A percentile compares a stretch with the other conserved stretches of the same genome.
phyloP scores from a whole-genome alignment of 2,888 invertebrate genomes.

The Pelosia muscerda region DNA sequence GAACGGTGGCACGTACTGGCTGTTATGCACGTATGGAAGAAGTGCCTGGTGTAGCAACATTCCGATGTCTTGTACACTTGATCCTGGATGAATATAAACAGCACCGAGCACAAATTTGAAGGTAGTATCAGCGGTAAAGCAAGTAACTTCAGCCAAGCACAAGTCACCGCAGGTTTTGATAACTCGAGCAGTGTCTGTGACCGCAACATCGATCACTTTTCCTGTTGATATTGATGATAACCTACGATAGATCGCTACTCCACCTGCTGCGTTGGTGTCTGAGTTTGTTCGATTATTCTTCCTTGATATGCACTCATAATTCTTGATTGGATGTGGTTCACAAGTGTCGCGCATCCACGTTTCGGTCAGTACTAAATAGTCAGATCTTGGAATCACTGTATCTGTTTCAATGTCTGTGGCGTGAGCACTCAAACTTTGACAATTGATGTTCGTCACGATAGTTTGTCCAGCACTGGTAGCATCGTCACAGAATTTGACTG shows the following conservation, averaged over 20 bases:
- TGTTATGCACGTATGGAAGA: slow-evolving; percentile 39
- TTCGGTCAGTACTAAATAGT: slow-evolving; percentile 42
- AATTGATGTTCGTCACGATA: slow-evolving; percentile 29
- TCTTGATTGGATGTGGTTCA: slow-evolving; percentile 25
- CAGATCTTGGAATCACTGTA: slow-evolving; percentile 46
- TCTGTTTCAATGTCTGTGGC: slow-evolving; percentile 41
- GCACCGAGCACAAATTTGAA: slow-evolving; percentile 44
- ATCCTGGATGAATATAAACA: slow-evolving; percentile 44
- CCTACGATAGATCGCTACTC: slow-evolving; percentile 48
- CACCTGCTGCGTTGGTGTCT: slow-evolving; percentile 37
- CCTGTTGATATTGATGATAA: slow-evolving; percentile 12
- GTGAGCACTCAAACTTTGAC: no score
- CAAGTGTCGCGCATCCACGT: slow-evolving; percentile 51
- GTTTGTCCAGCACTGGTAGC: slow-evolving; percentile 30
- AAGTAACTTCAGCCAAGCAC: slow-evolving; percentile 42
- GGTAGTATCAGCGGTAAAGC: slow-evolving; percentile 44
- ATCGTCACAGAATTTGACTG: slow-evolving; percentile 33
- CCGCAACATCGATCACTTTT: slow-evolving; percentile 33
- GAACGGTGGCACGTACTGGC: slow-evolving; percentile 39
- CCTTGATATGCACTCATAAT: slow-evolving; percentile 41
- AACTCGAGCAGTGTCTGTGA: slow-evolving; percentile 24
- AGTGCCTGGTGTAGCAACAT: slow-evolving; percentile 42
- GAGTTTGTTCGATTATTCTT: slow-evolving; percentile 46
- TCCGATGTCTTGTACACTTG: slow-evolving; percentile 27
- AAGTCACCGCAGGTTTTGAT: slow-evolving; percentile 27